Conservation (phyloP, 2,888 invertebrate genomes). For the Heteromurus nitidus region DNA sequence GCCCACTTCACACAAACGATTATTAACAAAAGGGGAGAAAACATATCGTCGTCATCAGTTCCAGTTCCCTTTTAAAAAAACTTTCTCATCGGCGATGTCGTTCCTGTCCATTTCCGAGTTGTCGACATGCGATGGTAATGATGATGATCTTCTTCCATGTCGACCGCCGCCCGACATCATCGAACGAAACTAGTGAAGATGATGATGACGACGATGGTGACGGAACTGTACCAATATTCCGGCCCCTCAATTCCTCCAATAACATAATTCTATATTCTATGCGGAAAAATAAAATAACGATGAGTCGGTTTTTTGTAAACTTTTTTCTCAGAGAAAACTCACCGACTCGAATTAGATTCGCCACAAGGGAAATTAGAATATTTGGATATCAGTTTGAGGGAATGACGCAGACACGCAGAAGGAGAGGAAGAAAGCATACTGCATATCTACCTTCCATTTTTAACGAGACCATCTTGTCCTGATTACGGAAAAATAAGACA, state of each 20-base stretch:
- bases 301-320: not conserved
- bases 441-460: not conserved
- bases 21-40: not conserved
- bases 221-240: not conserved
- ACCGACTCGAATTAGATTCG: conserved; percentile 30
- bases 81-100: not conserved
- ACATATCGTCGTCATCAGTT: not conserved
- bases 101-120: too few species aligned
- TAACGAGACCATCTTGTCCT: not conserved
- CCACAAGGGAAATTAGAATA: conserved; percentile 50
- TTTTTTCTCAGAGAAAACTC: not conserved
- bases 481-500: not conserved
- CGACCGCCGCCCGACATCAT: not conserved
- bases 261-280: conserved; percentile 3
- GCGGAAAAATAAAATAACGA: not conserved
- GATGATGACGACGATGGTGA: not conserved
- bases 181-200: not conserved
- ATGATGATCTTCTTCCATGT: not conserved
- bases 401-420: not conserved
- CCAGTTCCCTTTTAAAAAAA: conserved; percentile 19
- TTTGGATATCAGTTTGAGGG: conserved; percentile 3
- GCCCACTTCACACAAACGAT: not conserved
- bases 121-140: not conserved
- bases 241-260: conserved; percentile 2
- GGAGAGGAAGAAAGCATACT: too few species aligned